These are phyloP conservation scores for Erpetoichthys calabaricus DNA, from an alignment of 2,797 vertebrate genomes.

Conservation along the genomic window DNA sequence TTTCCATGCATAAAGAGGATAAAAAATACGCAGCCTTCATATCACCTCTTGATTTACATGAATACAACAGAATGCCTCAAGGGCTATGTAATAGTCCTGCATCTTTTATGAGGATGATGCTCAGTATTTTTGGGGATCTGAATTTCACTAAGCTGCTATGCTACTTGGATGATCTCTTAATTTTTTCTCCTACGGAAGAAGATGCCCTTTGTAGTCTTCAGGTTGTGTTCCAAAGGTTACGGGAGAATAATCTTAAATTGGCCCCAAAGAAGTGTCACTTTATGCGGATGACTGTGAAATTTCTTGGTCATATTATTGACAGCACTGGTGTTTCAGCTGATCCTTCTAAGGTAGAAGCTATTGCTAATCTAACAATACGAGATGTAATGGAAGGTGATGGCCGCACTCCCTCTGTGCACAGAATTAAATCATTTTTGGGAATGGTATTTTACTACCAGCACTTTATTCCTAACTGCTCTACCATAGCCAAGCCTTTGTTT, in stretches of 20 bases:
- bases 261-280: slow-evolving; percentile 9
- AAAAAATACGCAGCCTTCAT: slow-evolving; percentile 11
- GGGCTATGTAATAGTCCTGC: not conserved
- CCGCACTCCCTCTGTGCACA: not conserved
- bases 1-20: slow-evolving; percentile 7
- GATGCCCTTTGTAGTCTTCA: slow-evolving; percentile 1
- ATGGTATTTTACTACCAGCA: not conserved
- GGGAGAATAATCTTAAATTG: slow-evolving; percentile 11
- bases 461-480: not conserved
- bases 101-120: slow-evolving; percentile 2
- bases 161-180: slow-evolving; percentile 10
- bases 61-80: slow-evolving; percentile 1
- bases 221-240: slow-evolving; percentile 7
- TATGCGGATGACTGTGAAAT: slow-evolving; percentile 4
- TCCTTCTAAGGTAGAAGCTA: not conserved
- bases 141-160: slow-evolving; percentile 3
- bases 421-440: not conserved
- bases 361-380: not conserved
- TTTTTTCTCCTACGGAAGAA: slow-evolving; percentile 2
- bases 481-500: not conserved
- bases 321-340: not conserved
- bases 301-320: slow-evolving; percentile 8
- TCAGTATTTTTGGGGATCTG: slow-evolving; percentile 3
- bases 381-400: not conserved
- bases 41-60: slow-evolving; percentile 4